A percentile compares a stretch with the other conserved stretches of the same genome.
phyloP scores from a whole-genome alignment of 2,113 vertebrate species.

The Aldabrachelys gigantea region DNA sequence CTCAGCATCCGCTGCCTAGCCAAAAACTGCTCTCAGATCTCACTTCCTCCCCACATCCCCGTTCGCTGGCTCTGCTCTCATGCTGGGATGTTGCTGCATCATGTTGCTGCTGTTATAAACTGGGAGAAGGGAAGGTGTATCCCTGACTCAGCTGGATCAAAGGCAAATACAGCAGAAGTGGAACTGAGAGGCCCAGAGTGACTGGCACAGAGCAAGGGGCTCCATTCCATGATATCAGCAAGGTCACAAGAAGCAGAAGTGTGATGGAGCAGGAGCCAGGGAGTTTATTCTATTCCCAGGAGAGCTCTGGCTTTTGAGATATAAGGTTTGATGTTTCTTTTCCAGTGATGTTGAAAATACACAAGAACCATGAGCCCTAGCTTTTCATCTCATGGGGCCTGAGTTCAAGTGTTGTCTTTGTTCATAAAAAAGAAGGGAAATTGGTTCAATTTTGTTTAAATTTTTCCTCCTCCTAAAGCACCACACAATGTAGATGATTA shows the following conservation, averaged over 20 bases:
- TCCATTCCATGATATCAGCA: neutral
- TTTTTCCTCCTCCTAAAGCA: neutral
- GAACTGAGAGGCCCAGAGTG: neutral
- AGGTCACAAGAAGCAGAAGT: slow-evolving; percentile 31
- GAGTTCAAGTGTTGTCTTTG: neutral
- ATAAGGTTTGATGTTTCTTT: neutral
- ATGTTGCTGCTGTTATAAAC: neutral
- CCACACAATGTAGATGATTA: neutral
- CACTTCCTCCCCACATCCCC: neutral
- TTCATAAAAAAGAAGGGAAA: neutral
- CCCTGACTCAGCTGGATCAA: neutral
- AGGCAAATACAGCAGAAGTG: neutral
- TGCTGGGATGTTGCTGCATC: neutral
- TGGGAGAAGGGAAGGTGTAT: neutral
- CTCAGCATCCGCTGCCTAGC: neutral
- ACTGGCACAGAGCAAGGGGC: neutral
- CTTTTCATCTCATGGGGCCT: neutral
- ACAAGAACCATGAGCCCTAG: neutral
- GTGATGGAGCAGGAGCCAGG: neutral
- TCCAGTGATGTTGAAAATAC: neutral
- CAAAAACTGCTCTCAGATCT: neutral
- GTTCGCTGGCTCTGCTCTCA: neutral
- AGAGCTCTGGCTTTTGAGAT: slow-evolving; percentile 22
- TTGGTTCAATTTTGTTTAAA: neutral
- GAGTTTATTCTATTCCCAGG: slow-evolving; percentile 12